These are phyloP conservation scores for Macrotis lagotis DNA, from an alignment of 2,113 vertebrate species.

Conservation along the genomic window DNA sequence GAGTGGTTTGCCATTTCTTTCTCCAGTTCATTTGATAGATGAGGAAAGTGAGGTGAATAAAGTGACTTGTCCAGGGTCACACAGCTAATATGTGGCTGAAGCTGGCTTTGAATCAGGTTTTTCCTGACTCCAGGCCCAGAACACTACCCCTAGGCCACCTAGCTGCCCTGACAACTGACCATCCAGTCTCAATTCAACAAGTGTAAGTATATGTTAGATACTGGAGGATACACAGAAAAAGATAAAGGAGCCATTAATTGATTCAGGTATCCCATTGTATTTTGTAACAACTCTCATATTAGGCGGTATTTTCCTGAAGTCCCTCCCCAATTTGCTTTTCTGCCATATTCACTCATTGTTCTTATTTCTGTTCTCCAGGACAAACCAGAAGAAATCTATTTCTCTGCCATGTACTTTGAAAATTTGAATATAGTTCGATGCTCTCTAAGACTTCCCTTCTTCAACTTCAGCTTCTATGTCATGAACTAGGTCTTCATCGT, in stretches of 20 bases:
- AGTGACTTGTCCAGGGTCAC: neutral
- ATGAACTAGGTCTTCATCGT: neutral
- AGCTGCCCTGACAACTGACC: neutral
- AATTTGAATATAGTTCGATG: neutral
- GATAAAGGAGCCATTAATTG: neutral
- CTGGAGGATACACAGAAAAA: neutral
- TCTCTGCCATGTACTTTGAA: neutral
- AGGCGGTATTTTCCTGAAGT: neutral
- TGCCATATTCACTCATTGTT: neutral
- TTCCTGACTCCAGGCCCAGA: neutral
- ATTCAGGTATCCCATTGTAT: neutral
- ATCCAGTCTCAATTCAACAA: neutral
- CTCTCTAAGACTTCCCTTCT: neutral
- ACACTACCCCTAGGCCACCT: neutral
- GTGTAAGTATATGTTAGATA: neutral
- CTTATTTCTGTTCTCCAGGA: neutral
- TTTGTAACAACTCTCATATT: neutral
- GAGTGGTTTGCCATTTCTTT: neutral
- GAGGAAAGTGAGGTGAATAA: neutral
- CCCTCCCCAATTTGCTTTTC: neutral
- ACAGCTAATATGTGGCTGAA: neutral
- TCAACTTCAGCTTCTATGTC: neutral
- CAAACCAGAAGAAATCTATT: neutral
- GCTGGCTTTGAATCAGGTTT: neutral
- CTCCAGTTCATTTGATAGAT: neutral